A percentile compares a stretch with the other conserved stretches of the same genome.
Evolutionary conservation across 2,113 vertebrate genomes (phyloP).

Genomic region (Epinephelus cyanopodus): DNA sequence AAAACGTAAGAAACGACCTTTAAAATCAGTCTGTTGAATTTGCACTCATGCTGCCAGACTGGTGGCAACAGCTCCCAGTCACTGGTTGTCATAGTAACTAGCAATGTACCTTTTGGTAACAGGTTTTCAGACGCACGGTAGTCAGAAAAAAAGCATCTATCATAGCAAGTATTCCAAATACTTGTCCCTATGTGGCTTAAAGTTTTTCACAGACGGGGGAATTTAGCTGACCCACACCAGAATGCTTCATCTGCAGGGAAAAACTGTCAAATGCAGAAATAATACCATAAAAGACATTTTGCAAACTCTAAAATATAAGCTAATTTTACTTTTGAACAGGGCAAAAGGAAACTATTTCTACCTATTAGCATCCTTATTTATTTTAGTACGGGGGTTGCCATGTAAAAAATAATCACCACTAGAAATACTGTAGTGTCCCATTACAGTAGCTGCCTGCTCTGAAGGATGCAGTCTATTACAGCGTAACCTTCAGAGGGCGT

Average conservation of each 20-base stretch:
- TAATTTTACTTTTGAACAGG: background rate
- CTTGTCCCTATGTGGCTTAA: background rate
- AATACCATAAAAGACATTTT: background rate
- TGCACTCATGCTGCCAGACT: background rate
- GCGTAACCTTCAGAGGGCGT: constrained; percentile 23
- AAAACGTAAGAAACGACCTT: background rate
- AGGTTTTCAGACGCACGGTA: background rate
- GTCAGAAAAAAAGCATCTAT: no score
- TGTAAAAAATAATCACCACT: background rate
- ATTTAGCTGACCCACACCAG: background rate
- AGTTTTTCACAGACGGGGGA: background rate
- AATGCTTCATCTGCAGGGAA: background rate
- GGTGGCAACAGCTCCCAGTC: background rate
- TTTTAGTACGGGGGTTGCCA: no score
- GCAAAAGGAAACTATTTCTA: no score
- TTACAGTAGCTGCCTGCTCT: background rate
- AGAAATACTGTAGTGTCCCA: background rate
- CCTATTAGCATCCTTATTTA: background rate
- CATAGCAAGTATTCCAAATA: background rate
- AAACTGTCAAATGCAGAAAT: background rate
- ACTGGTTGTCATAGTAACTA: background rate
- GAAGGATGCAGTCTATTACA: constrained; percentile 17
- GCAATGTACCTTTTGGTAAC: background rate
- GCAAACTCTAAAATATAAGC: background rate
- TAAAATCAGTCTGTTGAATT: background rate